phyloP scores from a whole-genome alignment of 2,113 vertebrate genomes.

The Vidua chalybeata region DNA sequence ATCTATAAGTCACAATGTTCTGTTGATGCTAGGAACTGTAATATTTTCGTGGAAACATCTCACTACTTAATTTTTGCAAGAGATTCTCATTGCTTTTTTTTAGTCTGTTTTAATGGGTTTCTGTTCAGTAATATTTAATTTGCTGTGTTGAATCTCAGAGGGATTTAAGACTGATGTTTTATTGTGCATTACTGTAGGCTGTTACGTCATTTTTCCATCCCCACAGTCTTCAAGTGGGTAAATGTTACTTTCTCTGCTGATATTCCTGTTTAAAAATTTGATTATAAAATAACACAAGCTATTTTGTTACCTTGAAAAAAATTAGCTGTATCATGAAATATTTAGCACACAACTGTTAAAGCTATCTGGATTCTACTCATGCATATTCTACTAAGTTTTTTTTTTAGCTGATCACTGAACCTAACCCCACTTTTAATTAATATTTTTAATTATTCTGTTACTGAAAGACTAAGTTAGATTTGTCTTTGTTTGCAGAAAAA shows the following conservation, averaged over 20 bases:
- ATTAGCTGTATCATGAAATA: not conserved
- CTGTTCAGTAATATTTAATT: not conserved
- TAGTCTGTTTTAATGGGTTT: not conserved
- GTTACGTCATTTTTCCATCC: not conserved
- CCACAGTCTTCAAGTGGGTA: not conserved
- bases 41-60: not conserved
- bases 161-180: not conserved
- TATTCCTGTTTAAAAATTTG: not conserved
- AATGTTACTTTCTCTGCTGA: not conserved
- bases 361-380: not conserved
- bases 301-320: not conserved
- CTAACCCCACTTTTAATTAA: not conserved
- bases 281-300: not conserved
- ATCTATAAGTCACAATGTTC: not conserved
- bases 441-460: not conserved
- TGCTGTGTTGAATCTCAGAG: not conserved
- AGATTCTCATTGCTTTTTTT: not conserved
- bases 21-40: not conserved
- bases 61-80: not conserved
- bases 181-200: not conserved
- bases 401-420: not conserved
- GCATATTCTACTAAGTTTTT: not conserved
- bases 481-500: constrained; percentile 29
- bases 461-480: not conserved
- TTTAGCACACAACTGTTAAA: not conserved